A percentile compares a stretch with the other conserved stretches of the same genome.
phyloP scores from a whole-genome alignment of 2,888 invertebrate species.

The Eilema depressum region DNA sequence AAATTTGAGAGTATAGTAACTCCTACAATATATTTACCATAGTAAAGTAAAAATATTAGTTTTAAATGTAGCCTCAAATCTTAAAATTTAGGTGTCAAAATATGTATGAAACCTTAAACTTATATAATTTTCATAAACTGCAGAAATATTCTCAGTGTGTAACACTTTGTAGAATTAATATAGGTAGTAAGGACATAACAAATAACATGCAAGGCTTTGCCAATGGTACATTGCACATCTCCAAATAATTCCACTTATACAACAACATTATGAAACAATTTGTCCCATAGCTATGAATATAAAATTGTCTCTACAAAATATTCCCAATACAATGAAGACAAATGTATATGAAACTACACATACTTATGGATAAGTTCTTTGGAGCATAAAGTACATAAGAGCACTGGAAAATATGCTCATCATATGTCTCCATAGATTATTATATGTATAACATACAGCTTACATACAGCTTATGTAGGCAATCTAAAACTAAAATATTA shows the following conservation, averaged over 20 bases:
- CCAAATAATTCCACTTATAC: conserved; percentile 62
- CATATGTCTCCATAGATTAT: conserved; percentile 64
- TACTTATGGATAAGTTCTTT: conserved; percentile 66
- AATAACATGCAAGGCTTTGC: conserved; percentile 80
- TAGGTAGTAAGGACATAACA: conserved; percentile 72
- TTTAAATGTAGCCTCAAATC: conserved; percentile 69
- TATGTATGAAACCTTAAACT: conserved; percentile 59
- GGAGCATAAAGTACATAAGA: conserved; percentile 69
- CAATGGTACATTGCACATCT: conserved; percentile 82
- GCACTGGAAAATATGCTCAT: conserved; percentile 65
- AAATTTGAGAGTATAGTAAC: conserved; percentile 60
- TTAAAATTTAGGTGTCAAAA: conserved; percentile 55
- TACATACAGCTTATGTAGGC: conserved; percentile 57
- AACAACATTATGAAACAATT: conserved; percentile 62
- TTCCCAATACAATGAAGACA: conserved; percentile 55
- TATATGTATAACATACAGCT: conserved; percentile 62
- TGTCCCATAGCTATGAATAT: conserved; percentile 52
- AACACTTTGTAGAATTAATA: conserved; percentile 75
- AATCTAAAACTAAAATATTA: conserved; percentile 66
- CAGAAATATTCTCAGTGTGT: conserved; percentile 75
- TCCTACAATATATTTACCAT: conserved; percentile 47
- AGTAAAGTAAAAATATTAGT: conserved; percentile 55
- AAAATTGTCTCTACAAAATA: conserved; percentile 65
- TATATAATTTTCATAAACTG: conserved; percentile 67
- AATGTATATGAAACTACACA: conserved; percentile 46